Conservation (phyloP, 2,888 invertebrate genomes). For the Eustalomyia histrio region DNA sequence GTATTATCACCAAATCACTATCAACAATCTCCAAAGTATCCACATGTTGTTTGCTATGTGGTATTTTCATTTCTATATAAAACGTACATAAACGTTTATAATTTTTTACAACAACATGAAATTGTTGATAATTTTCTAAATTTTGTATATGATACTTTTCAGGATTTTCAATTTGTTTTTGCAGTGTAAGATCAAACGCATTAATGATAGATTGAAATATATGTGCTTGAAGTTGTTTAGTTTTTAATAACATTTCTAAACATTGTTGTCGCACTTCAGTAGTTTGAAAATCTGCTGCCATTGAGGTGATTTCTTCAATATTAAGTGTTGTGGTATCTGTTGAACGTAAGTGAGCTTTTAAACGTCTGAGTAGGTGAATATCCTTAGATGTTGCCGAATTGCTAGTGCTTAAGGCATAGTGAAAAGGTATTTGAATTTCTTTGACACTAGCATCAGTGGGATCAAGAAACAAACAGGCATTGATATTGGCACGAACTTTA, state of each 20-base stretch:
- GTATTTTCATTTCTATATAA: conserved; percentile 73
- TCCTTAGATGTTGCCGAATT: conserved; percentile 93
- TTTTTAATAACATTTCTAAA: conserved; percentile 85
- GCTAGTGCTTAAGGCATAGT: conserved; percentile 92
- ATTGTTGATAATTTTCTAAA: conserved; percentile 72
- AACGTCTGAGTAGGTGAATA: conserved; percentile 89
- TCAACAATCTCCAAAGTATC: conserved; percentile 72
- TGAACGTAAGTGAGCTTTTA: conserved; percentile 84
- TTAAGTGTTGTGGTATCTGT: conserved; percentile 79
- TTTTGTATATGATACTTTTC: conserved; percentile 68
- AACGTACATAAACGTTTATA: conserved; percentile 75
- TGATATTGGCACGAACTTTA: conserved; percentile 82
- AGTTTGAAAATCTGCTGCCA: conserved; percentile 85
- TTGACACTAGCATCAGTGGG: conserved; percentile 88
- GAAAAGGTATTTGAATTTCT: conserved; percentile 93
- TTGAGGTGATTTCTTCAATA: conserved; percentile 69
- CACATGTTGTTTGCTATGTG: conserved; percentile 65
- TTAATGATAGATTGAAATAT: conserved; percentile 81
- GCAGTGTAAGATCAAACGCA: conserved; percentile 72
- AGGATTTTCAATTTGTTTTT: conserved; percentile 65
- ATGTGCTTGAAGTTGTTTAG: conserved; percentile 83
- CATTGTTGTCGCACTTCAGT: conserved; percentile 86
- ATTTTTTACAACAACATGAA: conserved; percentile 70
- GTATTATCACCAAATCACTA: conserved; percentile 82
- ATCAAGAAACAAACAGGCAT: conserved; percentile 89